phyloP scores from a whole-genome alignment of 2,888 invertebrate species.

The Therioaphis trifolii region DNA sequence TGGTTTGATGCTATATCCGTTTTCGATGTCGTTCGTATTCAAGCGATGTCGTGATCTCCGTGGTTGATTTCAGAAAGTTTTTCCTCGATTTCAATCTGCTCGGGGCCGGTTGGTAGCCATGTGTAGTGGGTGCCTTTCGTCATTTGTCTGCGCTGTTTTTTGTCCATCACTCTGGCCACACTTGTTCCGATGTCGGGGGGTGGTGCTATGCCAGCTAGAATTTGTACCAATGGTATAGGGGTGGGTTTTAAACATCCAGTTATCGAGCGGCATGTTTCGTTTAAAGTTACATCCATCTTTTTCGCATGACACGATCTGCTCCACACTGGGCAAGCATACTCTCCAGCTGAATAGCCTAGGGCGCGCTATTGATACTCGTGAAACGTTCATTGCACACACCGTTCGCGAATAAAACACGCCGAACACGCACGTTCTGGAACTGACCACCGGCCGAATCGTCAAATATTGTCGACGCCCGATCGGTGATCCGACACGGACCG shows the following conservation, averaged over 20 bases:
- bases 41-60: no score
- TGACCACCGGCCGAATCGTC: no score
- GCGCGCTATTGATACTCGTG: no score
- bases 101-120: constrained; percentile 12
- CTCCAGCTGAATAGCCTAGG: constrained; percentile 60
- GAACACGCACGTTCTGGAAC: no score
- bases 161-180: constrained; percentile 49
- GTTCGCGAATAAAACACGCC: no score
- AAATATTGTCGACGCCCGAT: no score
- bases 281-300: constrained; percentile 26
- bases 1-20: no score
- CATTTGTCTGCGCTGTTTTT: constrained; percentile 30
- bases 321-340: constrained; percentile 59
- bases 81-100: constrained; percentile 19
- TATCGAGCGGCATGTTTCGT: constrained; percentile 46
- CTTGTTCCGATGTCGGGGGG: constrained; percentile 46
- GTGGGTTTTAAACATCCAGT: constrained; percentile 61
- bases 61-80: no score
- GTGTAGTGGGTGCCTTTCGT: constrained; percentile 24
- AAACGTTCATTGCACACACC: no score
- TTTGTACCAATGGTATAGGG: no score
- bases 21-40: no score
- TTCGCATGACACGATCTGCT: constrained; percentile 37
- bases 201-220: constrained; percentile 52
- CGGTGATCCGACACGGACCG: no score